Evolutionary conservation across 2,113 vertebrate genomes (phyloP).

Genomic region (Sapajus apella): DNA sequence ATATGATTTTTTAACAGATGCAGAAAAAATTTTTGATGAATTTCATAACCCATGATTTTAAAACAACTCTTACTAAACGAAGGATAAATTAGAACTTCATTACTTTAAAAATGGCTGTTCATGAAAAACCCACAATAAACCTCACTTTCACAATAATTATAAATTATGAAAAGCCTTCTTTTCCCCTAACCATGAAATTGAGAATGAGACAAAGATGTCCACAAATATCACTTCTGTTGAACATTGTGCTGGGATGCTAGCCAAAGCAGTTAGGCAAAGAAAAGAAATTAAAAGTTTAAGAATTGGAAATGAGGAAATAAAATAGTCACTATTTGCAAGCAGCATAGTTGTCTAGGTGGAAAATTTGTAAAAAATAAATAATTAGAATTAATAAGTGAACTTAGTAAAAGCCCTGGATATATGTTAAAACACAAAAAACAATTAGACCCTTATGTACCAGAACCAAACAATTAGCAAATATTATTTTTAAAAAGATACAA

Average conservation of each 20-base stretch:
- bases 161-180: background rate
- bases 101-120: background rate
- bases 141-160: background rate
- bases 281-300: background rate
- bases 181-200: background rate
- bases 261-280: background rate
- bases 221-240: slow-evolving; percentile 5
- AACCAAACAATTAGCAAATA: background rate
- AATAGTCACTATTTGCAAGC: background rate
- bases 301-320: slow-evolving; percentile 25
- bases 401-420: background rate
- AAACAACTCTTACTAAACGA: background rate
- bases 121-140: background rate
- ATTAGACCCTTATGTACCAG: background rate
- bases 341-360: background rate
- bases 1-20: background rate
- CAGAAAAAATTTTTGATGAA: background rate
- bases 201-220: background rate
- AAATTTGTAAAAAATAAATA: background rate
- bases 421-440: background rate
- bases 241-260: background rate
- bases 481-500: background rate
- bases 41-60: background rate
- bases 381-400: background rate
- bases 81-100: background rate